These are phyloP conservation scores for Lasioglossum morio DNA, from an alignment of 2,888 invertebrate genomes.

Conservation along the genomic window DNA sequence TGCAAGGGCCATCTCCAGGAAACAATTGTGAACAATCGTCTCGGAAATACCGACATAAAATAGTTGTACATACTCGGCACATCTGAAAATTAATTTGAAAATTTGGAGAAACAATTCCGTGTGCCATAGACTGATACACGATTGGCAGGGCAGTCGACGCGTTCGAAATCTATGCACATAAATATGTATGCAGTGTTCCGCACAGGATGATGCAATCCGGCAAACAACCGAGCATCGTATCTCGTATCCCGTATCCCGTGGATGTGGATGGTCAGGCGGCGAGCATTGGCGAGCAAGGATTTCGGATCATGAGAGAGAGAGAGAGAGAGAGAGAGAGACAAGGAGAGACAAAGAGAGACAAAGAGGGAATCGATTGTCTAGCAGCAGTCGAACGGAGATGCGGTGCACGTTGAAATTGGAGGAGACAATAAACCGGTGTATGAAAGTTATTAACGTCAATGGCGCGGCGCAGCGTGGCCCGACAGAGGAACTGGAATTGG, in stretches of 20 bases:
- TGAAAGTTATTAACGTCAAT: slow-evolving; percentile 10
- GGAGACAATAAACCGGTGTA: neutral
- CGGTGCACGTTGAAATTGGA: neutral
- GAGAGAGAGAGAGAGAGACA: too few relatives aligned
- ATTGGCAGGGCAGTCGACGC: neutral
- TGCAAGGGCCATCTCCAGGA: too few relatives aligned
- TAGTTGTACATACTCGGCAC: neutral
- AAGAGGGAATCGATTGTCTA: neutral
- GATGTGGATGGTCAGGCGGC: neutral
- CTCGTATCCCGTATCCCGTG: neutral
- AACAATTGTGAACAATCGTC: too few relatives aligned
- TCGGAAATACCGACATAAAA: too few relatives aligned
- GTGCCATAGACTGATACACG: neutral
- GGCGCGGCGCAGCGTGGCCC: neutral
- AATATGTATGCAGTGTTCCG: neutral
- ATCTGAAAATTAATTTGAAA: neutral
- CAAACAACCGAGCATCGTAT: neutral
- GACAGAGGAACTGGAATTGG: neutral
- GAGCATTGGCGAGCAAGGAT: neutral
- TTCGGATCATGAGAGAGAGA: neutral
- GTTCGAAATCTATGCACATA: neutral
- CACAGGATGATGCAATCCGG: neutral
- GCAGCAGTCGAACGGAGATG: neutral
- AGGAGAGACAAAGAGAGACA: too few relatives aligned
- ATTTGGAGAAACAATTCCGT: neutral